Conservation (phyloP, 2,888 invertebrate species). For the Parnassius mnemosyne region DNA sequence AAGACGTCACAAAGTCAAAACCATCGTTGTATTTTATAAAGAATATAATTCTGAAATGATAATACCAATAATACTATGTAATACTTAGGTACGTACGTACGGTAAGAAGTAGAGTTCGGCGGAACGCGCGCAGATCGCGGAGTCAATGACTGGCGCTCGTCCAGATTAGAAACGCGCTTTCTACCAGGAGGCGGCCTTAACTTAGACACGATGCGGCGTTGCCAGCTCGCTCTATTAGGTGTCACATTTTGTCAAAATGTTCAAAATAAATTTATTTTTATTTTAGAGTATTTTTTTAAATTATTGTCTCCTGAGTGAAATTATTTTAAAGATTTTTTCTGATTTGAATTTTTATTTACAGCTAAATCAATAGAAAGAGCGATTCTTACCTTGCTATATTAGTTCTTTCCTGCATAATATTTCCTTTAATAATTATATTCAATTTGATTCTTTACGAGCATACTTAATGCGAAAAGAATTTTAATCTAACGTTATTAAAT, state of each 20-base stretch:
- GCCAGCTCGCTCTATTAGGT: conserved; percentile 50
- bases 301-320: no score
- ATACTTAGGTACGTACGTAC: conserved; percentile 15
- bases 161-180: conserved; percentile 79
- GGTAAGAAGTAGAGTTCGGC: conserved; percentile 22
- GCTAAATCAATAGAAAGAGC: no score
- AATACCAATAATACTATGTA: neutral
- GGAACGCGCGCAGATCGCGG: conserved; percentile 46
- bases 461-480: no score
- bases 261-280: conserved; percentile 3
- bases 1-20: no score
- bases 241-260: conserved; percentile 12
- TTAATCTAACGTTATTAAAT: no score
- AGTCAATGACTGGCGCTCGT: conserved; percentile 73
- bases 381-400: no score
- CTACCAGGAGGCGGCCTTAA: conserved; percentile 65
- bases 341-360: no score
- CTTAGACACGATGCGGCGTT: conserved; percentile 56
- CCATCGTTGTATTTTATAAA: no score
- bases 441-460: no score
- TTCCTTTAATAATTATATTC: no score
- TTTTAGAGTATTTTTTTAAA: neutral
- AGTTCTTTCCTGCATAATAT: no score
- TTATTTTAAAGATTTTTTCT: no score
- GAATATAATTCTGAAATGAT: neutral